Evolutionary conservation across 2,888 invertebrate genomes (phyloP).

Genomic region (Rhopalosiphum nymphaeae): DNA sequence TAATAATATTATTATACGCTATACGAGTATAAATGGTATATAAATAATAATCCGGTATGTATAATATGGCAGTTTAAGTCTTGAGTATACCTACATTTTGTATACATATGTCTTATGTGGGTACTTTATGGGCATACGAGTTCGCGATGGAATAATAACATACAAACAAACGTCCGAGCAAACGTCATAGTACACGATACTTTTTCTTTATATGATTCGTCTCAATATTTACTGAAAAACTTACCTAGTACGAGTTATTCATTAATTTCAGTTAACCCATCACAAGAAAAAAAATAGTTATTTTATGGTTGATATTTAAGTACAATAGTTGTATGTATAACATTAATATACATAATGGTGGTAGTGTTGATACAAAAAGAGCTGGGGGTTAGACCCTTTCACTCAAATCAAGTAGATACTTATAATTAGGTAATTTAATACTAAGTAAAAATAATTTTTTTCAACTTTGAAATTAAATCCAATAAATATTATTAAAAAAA

Average conservation of each 20-base stretch:
- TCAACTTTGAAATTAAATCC: background rate
- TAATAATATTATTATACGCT: background rate
- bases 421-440: background rate
- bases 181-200: background rate
- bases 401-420: background rate
- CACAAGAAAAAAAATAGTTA: background rate
- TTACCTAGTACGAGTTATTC: background rate
- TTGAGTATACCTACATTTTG: background rate
- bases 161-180: background rate
- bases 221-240: background rate
- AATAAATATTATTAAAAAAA: background rate
- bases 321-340: background rate
- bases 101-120: background rate
- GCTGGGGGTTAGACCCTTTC: background rate
- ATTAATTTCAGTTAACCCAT: too few relatives aligned
- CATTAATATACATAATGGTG: too few relatives aligned
- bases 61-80: background rate
- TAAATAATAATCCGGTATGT: constrained; percentile 14
- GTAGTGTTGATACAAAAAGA: background rate
- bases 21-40: background rate
- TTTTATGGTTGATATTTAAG: background rate
- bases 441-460: background rate
- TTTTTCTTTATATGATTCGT: background rate
- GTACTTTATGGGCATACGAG: background rate
- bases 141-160: background rate